These are phyloP conservation scores for Odontamblyopus rebecca DNA, from an alignment of 2,797 vertebrate species.

Conservation along the genomic window DNA sequence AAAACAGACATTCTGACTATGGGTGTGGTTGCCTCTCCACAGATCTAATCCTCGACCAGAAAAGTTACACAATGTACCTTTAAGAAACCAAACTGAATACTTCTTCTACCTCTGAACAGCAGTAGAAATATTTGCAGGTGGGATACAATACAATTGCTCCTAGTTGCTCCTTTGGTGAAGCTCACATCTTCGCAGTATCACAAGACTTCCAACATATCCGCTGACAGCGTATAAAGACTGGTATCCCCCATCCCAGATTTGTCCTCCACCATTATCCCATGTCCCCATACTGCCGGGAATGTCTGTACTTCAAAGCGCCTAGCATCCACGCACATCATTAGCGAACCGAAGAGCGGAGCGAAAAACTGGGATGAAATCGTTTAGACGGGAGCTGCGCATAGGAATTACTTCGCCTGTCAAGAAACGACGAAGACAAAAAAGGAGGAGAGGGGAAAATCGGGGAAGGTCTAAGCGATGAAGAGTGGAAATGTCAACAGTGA, in stretches of 20 bases:
- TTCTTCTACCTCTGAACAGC: too few species aligned
- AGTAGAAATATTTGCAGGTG: too few species aligned
- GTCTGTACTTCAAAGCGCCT: constrained; percentile 69
- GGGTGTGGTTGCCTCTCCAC: too few species aligned
- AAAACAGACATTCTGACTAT: too few species aligned
- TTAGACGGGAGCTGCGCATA: constrained; percentile 55
- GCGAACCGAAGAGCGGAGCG: constrained; percentile 53
- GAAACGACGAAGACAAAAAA: constrained; percentile 28
- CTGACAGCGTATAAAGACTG: constrained; percentile 64
- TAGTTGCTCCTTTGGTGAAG: constrained; percentile 21
- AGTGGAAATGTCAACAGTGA: constrained; percentile 42
- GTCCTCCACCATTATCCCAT: constrained; percentile 30
- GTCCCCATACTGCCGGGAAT: constrained; percentile 22
- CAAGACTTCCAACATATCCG: constrained; percentile 46
- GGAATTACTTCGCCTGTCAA: constrained; percentile 66
- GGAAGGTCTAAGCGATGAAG: constrained; percentile 37
- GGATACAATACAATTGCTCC: constrained; percentile 34
- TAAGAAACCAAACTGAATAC: too few species aligned
- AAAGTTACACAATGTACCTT: too few species aligned
- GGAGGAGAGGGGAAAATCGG: constrained; percentile 10
- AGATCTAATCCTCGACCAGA: too few species aligned
- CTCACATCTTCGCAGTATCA: constrained; percentile 46
- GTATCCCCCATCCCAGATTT: constrained; percentile 54
- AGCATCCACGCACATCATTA: constrained; percentile 71
- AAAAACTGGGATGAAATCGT: constrained; percentile 64